Base-by-base conservation (phyloP, 2,888 invertebrate genomes). In the Mythimna ferrago region DNA sequence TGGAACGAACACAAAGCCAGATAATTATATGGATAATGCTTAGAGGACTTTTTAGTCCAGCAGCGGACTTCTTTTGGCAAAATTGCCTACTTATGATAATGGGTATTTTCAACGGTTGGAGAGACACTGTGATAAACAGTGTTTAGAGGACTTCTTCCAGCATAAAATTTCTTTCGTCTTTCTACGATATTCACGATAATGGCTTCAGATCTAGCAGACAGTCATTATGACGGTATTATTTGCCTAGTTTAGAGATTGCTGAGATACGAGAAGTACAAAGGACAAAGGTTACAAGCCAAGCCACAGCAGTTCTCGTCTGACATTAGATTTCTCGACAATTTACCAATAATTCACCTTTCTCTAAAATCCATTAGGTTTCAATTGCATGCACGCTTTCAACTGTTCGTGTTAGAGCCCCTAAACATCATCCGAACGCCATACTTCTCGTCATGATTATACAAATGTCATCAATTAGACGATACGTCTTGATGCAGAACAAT, bases 401-500 rank as follows among this genome's bases (percentile, higher is more conserved):
- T 48, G 41, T 16, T 62, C 70, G 41, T 44, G 26, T 19, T 56
- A 44, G 16, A 57, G 53, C 16, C 6, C 7, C 16, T 57, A 56
- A 64, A 64, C 11, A 64, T 54, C 16, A 60, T 4, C 21, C 0
- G n/a, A n/a, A 16, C 41, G n/a, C 53, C 32, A 54, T 7, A 21
- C 6, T 44, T 53, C 58, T 44, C 53, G 60, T 53, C 26, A 58
- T 68, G 53, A 65, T 66, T 57, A 82, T 81, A 75, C 72, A 81
- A 81, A 82, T 79, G 65, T 68, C 75, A 67, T 58, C 53, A 82
- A 76, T 83, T 70, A 80, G 38, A 58, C 44, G 62, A 61, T 41
- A 63, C 54, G 41, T 57, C 44, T 57, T 66, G 70, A 64, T 48
- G 66, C 75, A 83, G 83, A 82, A 80, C 71, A 81, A 71, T 80